Conservation (phyloP, 2,797 vertebrate species). For the Acipenser transmontanus region DNA sequence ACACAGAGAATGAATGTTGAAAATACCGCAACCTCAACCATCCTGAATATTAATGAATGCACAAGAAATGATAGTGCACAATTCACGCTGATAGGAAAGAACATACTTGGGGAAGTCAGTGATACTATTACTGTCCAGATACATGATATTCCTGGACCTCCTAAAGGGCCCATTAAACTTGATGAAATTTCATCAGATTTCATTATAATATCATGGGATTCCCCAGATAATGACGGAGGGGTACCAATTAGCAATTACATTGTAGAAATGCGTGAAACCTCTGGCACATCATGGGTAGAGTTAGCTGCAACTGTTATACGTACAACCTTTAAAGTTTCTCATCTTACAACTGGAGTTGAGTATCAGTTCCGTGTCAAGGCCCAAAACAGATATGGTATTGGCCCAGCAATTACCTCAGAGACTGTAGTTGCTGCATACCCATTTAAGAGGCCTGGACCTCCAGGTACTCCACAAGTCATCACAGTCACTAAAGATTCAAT, state of each 20-base stretch:
- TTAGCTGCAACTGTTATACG: slow-evolving; percentile 84
- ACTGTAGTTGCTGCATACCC: slow-evolving; percentile 85
- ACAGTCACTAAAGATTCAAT: slow-evolving; percentile 89
- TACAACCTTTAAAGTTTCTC: slow-evolving; percentile 87
- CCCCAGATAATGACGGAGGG: slow-evolving; percentile 91
- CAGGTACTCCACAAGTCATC: slow-evolving; percentile 86
- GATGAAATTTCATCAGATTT: slow-evolving; percentile 87
- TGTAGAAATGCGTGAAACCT: slow-evolving; percentile 88
- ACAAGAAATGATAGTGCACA: slow-evolving; percentile 77
- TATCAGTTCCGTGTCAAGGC: slow-evolving; percentile 96
- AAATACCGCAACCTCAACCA: slow-evolving; percentile 78
- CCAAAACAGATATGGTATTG: slow-evolving; percentile 90
- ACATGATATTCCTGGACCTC: slow-evolving; percentile 92
- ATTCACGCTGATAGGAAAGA: slow-evolving; percentile 84
- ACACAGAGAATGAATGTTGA: slow-evolving; percentile 85
- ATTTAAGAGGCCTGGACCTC: slow-evolving; percentile 93
- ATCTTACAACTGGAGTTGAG: slow-evolving; percentile 81
- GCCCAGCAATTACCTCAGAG: slow-evolving; percentile 81
- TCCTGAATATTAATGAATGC: slow-evolving; percentile 83
- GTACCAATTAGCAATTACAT: slow-evolving; percentile 93
- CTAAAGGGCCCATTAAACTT: slow-evolving; percentile 88
- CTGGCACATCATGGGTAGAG: slow-evolving; percentile 83
- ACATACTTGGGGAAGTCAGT: slow-evolving; percentile 85
- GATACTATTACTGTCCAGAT: slow-evolving; percentile 84
- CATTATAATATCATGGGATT: slow-evolving; percentile 84